A percentile compares a stretch with the other conserved stretches of the same genome.
Conservation (phyloP, 2,113 vertebrate genomes). For the Stigmatopora nigra region DNA sequence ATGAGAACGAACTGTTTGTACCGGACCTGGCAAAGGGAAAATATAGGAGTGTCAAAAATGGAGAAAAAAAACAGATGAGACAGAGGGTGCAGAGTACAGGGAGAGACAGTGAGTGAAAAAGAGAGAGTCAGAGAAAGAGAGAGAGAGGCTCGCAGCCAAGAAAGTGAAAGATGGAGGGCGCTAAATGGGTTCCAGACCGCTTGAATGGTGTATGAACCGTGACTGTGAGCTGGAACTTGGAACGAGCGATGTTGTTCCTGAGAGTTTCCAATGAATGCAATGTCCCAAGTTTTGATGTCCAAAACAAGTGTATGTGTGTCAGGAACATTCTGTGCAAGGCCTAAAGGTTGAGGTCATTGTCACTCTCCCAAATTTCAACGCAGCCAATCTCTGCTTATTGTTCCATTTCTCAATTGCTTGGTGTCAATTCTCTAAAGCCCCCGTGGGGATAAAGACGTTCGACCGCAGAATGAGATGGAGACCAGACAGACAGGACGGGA, state of each 20-base stretch:
- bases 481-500: conserved; percentile 35
- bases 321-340: conserved; percentile 61
- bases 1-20: conserved; percentile 43
- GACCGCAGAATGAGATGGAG: conserved; percentile 40
- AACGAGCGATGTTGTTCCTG: conserved; percentile 31
- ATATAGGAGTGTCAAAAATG: conserved; percentile 33
- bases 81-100: conserved; percentile 6
- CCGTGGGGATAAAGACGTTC: conserved; percentile 31
- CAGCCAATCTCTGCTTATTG: conserved; percentile 14
- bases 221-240: conserved; percentile 33
- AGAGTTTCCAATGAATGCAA: conserved; percentile 21
- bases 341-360: conserved; percentile 61
- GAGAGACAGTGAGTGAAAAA: conserved; percentile 7
- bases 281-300: conserved; percentile 8
- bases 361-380: conserved; percentile 35
- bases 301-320: conserved; percentile 32
- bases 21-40: conserved; percentile 29
- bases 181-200: conserved; percentile 48
- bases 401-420: conserved; percentile 56
- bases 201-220: conserved; percentile 41
- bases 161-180: conserved; percentile 25
- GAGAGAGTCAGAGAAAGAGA: conserved; percentile 1
- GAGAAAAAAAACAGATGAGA: conserved; percentile 15
- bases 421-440: conserved; percentile 55
- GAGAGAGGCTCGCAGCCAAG: conserved; percentile 15